These are phyloP conservation scores for Ammodytes marinus DNA, from an alignment of 2,113 vertebrate genomes.

Conservation along the genomic window DNA sequence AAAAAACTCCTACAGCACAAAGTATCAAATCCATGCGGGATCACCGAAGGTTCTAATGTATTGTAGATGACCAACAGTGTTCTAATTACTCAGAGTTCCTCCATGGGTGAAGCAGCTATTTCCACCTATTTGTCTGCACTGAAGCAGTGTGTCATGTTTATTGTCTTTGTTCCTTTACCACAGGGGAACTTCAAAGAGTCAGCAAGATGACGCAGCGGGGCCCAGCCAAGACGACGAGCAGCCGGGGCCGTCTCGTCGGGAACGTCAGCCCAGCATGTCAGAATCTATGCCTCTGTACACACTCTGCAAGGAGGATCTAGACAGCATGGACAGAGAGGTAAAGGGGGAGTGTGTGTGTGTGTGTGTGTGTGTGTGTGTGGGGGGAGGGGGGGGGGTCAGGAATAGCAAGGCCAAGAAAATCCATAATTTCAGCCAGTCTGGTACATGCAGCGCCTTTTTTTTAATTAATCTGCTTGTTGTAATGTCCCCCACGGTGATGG, in stretches of 20 bases:
- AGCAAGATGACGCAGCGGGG: conserved; percentile 80
- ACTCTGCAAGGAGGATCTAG: conserved; percentile 96
- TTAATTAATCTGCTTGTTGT: background rate
- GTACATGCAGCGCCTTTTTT: background rate
- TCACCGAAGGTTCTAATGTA: too few species aligned
- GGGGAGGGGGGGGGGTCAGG: too few species aligned
- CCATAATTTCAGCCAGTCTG: background rate
- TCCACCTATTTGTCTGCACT: background rate
- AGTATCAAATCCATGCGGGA: too few species aligned
- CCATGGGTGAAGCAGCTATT: too few species aligned
- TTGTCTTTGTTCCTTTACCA: conserved; percentile 28
- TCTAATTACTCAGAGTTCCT: too few species aligned
- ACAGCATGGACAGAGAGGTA: conserved; percentile 99
- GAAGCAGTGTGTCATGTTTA: background rate
- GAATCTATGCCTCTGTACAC: conserved; percentile 97
- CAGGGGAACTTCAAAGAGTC: conserved; percentile 89
- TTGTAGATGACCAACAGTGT: too few species aligned
- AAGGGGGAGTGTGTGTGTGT: too few species aligned
- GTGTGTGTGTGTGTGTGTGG: too few species aligned
- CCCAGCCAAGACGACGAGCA: conserved; percentile 86
- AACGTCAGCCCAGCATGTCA: conserved; percentile 97
- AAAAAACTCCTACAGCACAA: too few species aligned
- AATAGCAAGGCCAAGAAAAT: background rate
- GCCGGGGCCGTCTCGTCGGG: conserved; percentile 89
- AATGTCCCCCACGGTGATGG: background rate